phyloP scores from a whole-genome alignment of 2,888 invertebrate species.

The Himalopsyche tibetana region DNA sequence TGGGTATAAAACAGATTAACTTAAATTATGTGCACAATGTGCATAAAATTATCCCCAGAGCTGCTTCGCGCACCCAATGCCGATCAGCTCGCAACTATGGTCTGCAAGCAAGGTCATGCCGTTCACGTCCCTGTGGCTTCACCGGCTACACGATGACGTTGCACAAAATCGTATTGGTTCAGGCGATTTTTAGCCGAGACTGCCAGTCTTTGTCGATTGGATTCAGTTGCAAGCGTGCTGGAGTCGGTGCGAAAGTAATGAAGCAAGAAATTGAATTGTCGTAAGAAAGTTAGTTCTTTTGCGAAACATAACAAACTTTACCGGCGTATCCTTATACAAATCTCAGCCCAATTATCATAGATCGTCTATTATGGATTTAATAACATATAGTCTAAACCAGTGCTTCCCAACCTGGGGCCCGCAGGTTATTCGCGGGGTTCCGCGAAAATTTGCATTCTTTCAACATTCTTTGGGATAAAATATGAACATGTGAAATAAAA shows the following conservation, averaged over 20 bases:
- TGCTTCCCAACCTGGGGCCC: too few species aligned
- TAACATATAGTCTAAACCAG: too few species aligned
- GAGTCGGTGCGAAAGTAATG: not conserved
- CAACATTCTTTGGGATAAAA: too few species aligned
- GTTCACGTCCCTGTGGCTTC: constrained; percentile 19
- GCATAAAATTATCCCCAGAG: constrained; percentile 10
- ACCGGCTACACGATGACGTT: not conserved
- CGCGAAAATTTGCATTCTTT: too few species aligned
- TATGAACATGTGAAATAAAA: too few species aligned
- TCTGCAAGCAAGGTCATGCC: constrained; percentile 5
- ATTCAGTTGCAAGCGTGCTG: constrained; percentile 7
- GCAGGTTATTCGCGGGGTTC: too few species aligned
- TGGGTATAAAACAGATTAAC: constrained; percentile 10
- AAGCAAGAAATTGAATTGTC: not conserved
- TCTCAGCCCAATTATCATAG: too few species aligned
- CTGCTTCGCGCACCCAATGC: not conserved
- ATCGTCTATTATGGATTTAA: too few species aligned
- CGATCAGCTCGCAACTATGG: constrained; percentile 12
- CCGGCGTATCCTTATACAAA: too few species aligned
- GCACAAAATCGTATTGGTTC: constrained; percentile 6
- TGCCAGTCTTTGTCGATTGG: not conserved
- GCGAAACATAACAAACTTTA: too few species aligned
- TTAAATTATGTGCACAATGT: constrained; percentile 27
- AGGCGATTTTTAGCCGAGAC: not conserved
- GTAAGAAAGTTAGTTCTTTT: not conserved